Evolutionary conservation across 2,888 invertebrate species (phyloP).

Genomic region (Drosophila ezoana): DNA sequence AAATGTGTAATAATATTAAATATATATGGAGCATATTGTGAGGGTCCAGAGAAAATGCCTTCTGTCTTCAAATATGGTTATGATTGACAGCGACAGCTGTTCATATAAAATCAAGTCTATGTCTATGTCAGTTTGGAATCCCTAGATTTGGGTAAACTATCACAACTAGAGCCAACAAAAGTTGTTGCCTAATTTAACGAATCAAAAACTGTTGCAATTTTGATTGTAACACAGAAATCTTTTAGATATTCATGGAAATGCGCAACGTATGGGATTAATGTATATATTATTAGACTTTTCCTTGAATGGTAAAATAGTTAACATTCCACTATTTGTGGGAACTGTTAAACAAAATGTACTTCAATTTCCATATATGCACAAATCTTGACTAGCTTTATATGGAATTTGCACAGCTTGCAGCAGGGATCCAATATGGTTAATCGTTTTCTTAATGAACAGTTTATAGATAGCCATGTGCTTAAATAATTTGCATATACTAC

Average conservation of each 20-base stretch:
- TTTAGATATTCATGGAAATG: background rate
- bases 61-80: slow-evolving; percentile 24
- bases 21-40: slow-evolving; percentile 8
- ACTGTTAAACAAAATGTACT: too few species aligned
- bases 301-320: too few species aligned
- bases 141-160: slow-evolving; percentile 33
- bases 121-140: slow-evolving; percentile 40
- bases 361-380: background rate
- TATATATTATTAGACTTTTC: too few species aligned
- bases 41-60: slow-evolving; percentile 20
- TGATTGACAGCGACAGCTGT: slow-evolving; percentile 66
- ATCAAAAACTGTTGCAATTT: slow-evolving; percentile 2
- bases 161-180: background rate
- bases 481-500: too few species aligned
- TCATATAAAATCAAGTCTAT: slow-evolving; percentile 37
- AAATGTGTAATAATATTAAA: slow-evolving; percentile 28
- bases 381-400: background rate
- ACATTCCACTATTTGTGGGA: too few species aligned
- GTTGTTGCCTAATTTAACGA: slow-evolving; percentile 1
- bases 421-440: too few species aligned
- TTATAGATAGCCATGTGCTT: too few species aligned
- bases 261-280: too few species aligned
- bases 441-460: slow-evolving; percentile 5
- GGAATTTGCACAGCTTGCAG: slow-evolving; percentile 6
- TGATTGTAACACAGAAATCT: background rate